Evolutionary conservation across 2,797 vertebrate species (phyloP), one percentile per base, ranked within the genome.

Genomic region (Huso huso): DNA sequence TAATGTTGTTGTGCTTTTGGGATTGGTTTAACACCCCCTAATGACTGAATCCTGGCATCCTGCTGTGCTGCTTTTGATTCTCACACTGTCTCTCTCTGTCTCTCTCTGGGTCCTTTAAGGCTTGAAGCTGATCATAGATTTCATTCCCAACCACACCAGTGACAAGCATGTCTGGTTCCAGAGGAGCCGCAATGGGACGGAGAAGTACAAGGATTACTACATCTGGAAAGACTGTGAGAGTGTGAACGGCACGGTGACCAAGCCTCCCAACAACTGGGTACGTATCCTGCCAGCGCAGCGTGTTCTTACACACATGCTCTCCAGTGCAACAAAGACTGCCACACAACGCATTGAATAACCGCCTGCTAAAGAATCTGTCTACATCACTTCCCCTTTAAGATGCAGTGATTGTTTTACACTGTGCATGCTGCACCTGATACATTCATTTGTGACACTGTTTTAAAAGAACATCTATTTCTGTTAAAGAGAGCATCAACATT

Each of bases 61-160:
- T 37, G 23, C 23, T 37, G 23, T 37, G 23, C 23, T 37, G 23
- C 23, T 37, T 37, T 37, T 2, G 23, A 37, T 37, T 37, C 23
- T 37, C 23, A 37, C 23, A 37, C 23, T 37, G 23, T 18, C 15
- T 18, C 15, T 18, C 15, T 18, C 23, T 37, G 15, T 37, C 23
- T 37, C 2, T 6, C 58, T 37, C 49, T 7, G 7, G 18, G 49
- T 68, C 64, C 51, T 48, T 12, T n/a, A 82, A 99, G 96, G 92
- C 74, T 70, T 99, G 65, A 99, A 93, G 84, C 74, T 99, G 78
- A 95, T 99, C 62, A 93, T 97, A 71, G 97, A 99, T 78, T 93
- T 96, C 67, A 94, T 99, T 82, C 96, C 96, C 61, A 99, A 99
- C 82, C 96, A 99, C 71, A 98, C 96, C 50, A 98, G 97, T 9